Percentiles rank a stretch among this genome's conserved stretches.
phyloP scores from a whole-genome alignment of 2,797 vertebrate genomes.

The Lindbergichthys nudifrons region DNA sequence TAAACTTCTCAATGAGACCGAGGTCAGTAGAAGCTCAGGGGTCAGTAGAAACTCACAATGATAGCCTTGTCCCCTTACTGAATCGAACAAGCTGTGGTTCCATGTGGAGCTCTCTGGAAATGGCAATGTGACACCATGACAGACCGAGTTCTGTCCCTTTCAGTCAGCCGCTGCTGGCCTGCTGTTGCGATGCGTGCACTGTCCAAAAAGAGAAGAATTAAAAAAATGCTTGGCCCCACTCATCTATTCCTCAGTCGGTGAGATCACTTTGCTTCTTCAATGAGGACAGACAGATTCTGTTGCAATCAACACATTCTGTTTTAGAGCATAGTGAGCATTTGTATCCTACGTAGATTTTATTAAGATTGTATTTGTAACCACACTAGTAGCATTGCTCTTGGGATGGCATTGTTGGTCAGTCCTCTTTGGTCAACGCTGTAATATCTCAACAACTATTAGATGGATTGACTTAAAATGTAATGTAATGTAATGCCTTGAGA shows the following conservation, averaged over 20 bases:
- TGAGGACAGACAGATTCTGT: constrained; percentile 35
- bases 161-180: constrained; percentile 37
- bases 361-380: not conserved
- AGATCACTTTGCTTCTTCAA: constrained; percentile 60
- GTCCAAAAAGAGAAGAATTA: constrained; percentile 52
- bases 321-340: not conserved
- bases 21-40: constrained; percentile 37
- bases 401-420: not conserved
- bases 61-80: constrained; percentile 61
- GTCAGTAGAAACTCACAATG: constrained; percentile 68
- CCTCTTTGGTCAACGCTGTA: not conserved
- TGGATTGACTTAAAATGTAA: not conserved
- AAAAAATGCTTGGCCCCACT: constrained; percentile 39
- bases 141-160: constrained; percentile 54
- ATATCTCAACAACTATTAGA: not conserved
- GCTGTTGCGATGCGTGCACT: constrained; percentile 57
- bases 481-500: not conserved
- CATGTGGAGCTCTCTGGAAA: constrained; percentile 63
- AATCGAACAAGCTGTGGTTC: constrained; percentile 65
- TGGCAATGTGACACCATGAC: constrained; percentile 55
- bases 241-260: constrained; percentile 53
- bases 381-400: not conserved
- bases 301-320: constrained; percentile 14
- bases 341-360: not conserved
- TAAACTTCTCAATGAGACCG: constrained; percentile 42